Evolutionary conservation across 2,797 vertebrate species (phyloP).

Genomic region (Pangasius mekongensis): DNA sequence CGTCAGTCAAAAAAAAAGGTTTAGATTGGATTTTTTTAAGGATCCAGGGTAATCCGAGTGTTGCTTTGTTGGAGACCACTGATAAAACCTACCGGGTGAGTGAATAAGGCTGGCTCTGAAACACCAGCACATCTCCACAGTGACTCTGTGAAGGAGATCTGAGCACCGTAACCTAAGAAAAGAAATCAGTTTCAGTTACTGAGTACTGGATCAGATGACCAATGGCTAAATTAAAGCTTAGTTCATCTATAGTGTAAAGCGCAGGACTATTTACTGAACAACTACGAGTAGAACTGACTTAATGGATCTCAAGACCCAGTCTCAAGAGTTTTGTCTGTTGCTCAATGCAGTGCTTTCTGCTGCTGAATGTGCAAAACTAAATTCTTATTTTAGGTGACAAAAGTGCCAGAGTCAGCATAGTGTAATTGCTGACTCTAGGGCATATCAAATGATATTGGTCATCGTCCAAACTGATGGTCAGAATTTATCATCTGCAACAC

Average conservation of each 20-base stretch:
- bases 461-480: neutral
- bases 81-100: conserved; percentile 81
- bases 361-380: neutral
- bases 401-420: neutral
- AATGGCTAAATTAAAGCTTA: neutral
- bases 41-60: neutral
- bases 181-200: neutral
- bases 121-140: conserved; percentile 89
- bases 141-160: conserved; percentile 68
- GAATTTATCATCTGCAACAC: neutral
- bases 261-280: neutral
- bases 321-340: neutral
- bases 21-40: neutral
- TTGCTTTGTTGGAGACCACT: neutral
- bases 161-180: conserved; percentile 68
- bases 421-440: neutral
- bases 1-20: neutral
- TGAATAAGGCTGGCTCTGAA: conserved; percentile 90
- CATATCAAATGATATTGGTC: neutral
- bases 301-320: neutral
- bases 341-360: neutral
- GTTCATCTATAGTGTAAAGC: neutral
- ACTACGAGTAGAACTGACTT: neutral
- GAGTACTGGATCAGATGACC: neutral
- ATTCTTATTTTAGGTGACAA: neutral